phyloP scores from a whole-genome alignment of 2,113 vertebrate genomes.

The Corythornis madagascariensis region DNA sequence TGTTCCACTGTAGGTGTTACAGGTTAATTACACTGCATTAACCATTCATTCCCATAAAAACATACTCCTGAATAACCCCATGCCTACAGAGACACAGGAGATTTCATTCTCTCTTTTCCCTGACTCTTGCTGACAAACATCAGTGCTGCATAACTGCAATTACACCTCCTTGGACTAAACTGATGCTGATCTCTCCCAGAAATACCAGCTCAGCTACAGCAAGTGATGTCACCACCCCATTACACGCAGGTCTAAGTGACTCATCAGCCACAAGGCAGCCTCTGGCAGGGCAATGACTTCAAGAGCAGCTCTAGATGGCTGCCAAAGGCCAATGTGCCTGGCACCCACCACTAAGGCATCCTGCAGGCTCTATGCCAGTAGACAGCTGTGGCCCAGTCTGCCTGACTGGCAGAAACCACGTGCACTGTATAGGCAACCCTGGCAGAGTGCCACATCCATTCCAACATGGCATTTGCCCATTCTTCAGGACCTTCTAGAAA shows the following conservation, averaged over 20 bases:
- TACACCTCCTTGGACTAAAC: neutral
- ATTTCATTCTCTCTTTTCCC: neutral
- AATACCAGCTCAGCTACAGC: neutral
- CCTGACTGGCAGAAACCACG: neutral
- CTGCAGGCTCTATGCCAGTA: neutral
- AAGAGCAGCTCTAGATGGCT: neutral
- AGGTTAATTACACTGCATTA: conserved; percentile 71
- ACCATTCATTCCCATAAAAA: conserved; percentile 50
- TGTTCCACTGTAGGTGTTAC: neutral
- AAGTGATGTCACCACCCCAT: accelerated
- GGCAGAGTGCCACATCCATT: neutral
- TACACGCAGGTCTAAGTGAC: accelerated
- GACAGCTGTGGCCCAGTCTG: neutral
- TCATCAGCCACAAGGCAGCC: accelerated
- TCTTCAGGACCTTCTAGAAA: neutral
- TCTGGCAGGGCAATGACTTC: neutral
- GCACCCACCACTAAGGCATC: neutral
- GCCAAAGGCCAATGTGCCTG: neutral
- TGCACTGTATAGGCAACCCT: neutral
- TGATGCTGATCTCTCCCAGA: neutral
- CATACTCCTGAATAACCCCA: conserved; percentile 34
- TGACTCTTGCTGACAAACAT: neutral
- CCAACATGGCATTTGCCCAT: neutral
- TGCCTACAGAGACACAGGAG: conserved; percentile 22
- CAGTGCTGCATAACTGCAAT: neutral